These are phyloP conservation scores for Lacerta bilineata DNA, from an alignment of 2,797 vertebrate genomes.

Conservation along the genomic window DNA sequence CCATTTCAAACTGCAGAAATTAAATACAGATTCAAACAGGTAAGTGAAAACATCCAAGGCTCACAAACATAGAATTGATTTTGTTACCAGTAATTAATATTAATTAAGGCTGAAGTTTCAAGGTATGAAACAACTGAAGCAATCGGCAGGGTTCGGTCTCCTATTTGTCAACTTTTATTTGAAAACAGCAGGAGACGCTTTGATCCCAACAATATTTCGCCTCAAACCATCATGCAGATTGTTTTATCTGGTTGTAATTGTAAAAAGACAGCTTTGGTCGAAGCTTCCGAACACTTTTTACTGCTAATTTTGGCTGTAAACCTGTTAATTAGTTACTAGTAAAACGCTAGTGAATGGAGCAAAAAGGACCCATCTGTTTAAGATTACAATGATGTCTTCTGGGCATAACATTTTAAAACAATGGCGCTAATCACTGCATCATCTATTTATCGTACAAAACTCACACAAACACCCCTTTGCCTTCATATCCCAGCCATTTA, in stretches of 20 bases:
- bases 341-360: constrained; percentile 83
- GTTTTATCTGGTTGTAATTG: constrained; percentile 81
- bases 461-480: constrained; percentile 5
- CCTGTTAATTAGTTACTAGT: constrained; percentile 85
- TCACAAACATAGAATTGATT: constrained; percentile 62
- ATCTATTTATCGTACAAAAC: constrained; percentile 63
- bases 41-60: constrained; percentile 22
- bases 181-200: constrained; percentile 83
- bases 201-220: constrained; percentile 78
- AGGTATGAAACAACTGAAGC: constrained; percentile 73
- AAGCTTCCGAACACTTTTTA: constrained; percentile 83
- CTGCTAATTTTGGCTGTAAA: constrained; percentile 86
- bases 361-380: constrained; percentile 86
- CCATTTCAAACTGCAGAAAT: neutral
- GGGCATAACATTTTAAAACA: constrained; percentile 78
- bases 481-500: constrained; percentile 52
- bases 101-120: constrained; percentile 76
- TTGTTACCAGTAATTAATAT: constrained; percentile 79
- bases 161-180: constrained; percentile 83
- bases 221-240: constrained; percentile 81
- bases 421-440: constrained; percentile 51
- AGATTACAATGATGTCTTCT: constrained; percentile 81
- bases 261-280: constrained; percentile 80
- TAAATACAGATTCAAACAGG: neutral
- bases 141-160: constrained; percentile 78